Base-by-base conservation (phyloP, 2,113 vertebrate species). In the Beaufortia kweichowensis region DNA sequence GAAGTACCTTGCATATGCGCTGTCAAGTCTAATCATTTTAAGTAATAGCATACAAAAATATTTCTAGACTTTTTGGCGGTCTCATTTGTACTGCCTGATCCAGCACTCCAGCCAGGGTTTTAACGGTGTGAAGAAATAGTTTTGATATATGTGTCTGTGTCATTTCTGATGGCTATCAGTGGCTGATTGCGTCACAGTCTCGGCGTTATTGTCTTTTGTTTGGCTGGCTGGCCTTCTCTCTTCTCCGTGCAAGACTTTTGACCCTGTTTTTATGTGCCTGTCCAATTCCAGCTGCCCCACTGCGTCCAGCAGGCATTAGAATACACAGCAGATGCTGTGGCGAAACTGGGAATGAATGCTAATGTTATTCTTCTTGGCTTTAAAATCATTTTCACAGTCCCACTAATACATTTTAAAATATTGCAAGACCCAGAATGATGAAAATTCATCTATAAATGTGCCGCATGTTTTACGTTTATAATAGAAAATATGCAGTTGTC, bases 181-280 rank as follows among this genome's bases (percentile, higher is more conserved):
- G 89, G 85, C 87, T 89, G 85, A 85, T 76, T 80, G 75, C 81
- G 55, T 84, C 84, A 77, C 82, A 48, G 80, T 82, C 84, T 89
- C 87, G 84, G 33, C 48, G 91, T 89, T 88, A 89, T 91, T 86
- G 86, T 90, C 90, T 87, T 89, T 91, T 92, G 91, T 93, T 84
- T 85, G 77, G 84, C 83, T 85, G 87, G 83, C 81, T 86, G 80
- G 86, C 82, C 84, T 88, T 87, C 82, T 76, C 72, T 76, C 84
- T 80, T 75, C 87, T 83, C 86, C 39, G 53, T 73, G 82, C 68
- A 79, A 92, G 89, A 91, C 91, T 92, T 92, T 90, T 92, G 92
- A 93, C 91, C 91, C 84, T 70, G 57, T 89, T 89, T 88, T 90
- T 88, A 89, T 90, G 86, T 86, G 75, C 75, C 85, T 82, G 86